Base-by-base conservation (phyloP, 2,797 vertebrate species). In the Semotilus atromaculatus region DNA sequence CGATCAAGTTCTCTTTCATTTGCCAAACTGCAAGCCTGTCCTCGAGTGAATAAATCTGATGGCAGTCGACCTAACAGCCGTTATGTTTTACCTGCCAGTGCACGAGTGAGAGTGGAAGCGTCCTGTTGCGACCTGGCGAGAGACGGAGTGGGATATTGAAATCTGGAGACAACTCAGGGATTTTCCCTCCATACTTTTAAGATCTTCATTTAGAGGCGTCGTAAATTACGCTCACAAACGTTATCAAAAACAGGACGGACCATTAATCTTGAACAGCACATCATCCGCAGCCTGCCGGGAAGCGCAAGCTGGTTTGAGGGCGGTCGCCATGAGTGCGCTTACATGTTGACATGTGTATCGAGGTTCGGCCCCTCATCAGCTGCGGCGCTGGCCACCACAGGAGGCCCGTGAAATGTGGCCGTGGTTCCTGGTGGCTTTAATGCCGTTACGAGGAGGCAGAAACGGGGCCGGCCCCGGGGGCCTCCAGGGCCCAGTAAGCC, bases 401-500 rank as follows among this genome's bases (percentile, higher is more conserved):
- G 74, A 84, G 74, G 82, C 3, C 73, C 1, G 36, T 77, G 74
- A 70, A 82, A 81, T 82, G 71, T 23, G 85, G 66, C 68, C 45
- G 10, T 43, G 58, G 60, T 64, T 79, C 70, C 84, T 23, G 43
- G 78, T 78, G 48, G 81, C 66, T 71, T 62, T 76, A 79, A 84
- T 82, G 89, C 64, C 34, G 84, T 88, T 88, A 85, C 76, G 83
- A 80, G 51, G 82, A 75, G 83, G 86, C 87, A 78, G 85, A 80
- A 87, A 88, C 80, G 86, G 83, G 90, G 86, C 77, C 80, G 86
- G 89, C 90, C 87, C 66, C 48, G 23, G 82, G 88, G 88, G 86
- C 86, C 91, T 89, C 90, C 53, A 81, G 90, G 91, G 91, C 80
- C 88, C 91, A 79, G 89, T 91, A 90, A 88, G 89, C 86, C 21